Base-by-base conservation (phyloP, 2,797 vertebrate species). In the Distichodus sexfasciatus region DNA sequence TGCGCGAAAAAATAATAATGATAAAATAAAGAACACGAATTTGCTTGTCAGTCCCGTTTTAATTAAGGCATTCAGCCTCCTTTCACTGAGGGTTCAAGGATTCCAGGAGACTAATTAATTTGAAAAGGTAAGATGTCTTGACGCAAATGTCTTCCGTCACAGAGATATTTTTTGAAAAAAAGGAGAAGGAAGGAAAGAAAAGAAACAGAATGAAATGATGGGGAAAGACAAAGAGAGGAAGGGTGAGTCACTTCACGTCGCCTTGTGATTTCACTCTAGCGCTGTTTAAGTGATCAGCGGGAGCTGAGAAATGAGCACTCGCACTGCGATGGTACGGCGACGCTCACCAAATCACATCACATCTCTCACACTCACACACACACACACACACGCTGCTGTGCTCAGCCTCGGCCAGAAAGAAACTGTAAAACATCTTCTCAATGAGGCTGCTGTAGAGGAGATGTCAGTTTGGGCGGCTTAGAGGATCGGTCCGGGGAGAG, bases 21-120 rank as follows among this genome's bases (percentile, higher is more conserved):
- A 61, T 26, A 14, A 43, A 40, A 59, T 46, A 58, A 66, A 62
- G 44, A 58, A 50, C 46, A 54, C 68, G 51, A 75, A 78, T 81
- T 69, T 24, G 51, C 69, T 68, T 54, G 68, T 74, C 55, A 51
- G 71, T 74, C n/a, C 36, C 57, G 23, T 75, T 78, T 81, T 78
- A 81, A 79, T 78, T 73, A 77, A 81, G 43, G 35, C 46, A 59
- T 72, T 69, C 59, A 17, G 26, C 54, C 72, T 36, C 41, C 69
- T 66, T 75, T 71, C 60, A 77, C 36, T 35, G 3, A 0, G 29
- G 48, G 63, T 70, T 78, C 76, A 63, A 71, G 72, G 76, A 75
- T 72, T 61, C 69, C 60, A 53, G 66, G 35, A 59, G 72, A 75
- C 72, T 68, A 72, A 81, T 78, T 77, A 62, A 65, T 69, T 48